phyloP scores from a whole-genome alignment of 2,888 invertebrate genomes.

The Drosophila vallismaia region DNA sequence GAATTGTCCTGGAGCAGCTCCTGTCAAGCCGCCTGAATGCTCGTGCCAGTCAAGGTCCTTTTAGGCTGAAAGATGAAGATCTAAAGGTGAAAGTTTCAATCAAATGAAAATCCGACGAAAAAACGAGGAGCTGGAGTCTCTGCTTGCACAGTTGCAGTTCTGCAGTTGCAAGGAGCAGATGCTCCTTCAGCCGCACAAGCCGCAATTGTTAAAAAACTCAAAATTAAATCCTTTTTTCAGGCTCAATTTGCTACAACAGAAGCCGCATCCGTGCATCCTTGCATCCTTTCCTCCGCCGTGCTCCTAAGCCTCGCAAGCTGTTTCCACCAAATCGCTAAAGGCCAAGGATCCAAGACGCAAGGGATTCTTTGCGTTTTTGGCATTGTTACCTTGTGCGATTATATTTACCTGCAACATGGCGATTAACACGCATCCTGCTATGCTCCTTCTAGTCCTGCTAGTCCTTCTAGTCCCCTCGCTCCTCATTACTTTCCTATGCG shows the following conservation, averaged over 20 bases:
- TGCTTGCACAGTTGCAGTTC: constrained; percentile 43
- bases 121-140: constrained; percentile 13
- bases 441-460: not conserved
- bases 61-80: constrained; percentile 42
- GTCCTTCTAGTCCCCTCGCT: constrained; percentile 8
- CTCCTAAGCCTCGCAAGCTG: constrained; percentile 71
- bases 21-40: constrained; percentile 61
- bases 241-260: constrained; percentile 80
- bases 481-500: constrained; percentile 71
- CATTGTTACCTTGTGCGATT: constrained; percentile 77
- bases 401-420: constrained; percentile 79
- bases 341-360: constrained; percentile 6
- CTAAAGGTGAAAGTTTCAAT: constrained; percentile 68
- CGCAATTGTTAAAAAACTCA: constrained; percentile 68
- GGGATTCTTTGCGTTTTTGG: constrained; percentile 41
- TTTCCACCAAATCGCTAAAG: constrained; percentile 61
- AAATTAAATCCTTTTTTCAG: constrained; percentile 83
- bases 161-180: constrained; percentile 33
- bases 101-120: constrained; percentile 32
- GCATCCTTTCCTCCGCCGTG: constrained; percentile 31
- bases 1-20: constrained; percentile 2
- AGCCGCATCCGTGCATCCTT: constrained; percentile 9
- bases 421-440: constrained; percentile 73
- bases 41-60: constrained; percentile 45
- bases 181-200: constrained; percentile 60